Conservation (phyloP, 2,797 vertebrate genomes). For the Buphagus erythrorhynchus region DNA sequence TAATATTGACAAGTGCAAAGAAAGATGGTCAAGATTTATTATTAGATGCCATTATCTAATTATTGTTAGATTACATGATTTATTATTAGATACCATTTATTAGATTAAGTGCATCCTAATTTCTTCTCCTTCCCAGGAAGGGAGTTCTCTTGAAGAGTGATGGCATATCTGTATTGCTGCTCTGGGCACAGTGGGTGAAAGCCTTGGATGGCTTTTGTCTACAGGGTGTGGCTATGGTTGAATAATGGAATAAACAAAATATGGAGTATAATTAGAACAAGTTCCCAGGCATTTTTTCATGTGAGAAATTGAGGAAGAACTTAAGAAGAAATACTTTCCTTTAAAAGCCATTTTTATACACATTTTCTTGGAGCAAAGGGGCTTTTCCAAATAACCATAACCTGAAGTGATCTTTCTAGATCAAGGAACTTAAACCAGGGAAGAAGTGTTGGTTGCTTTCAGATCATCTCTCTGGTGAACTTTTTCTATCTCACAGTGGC, state of each 20-base stretch:
- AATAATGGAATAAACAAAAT: not conserved
- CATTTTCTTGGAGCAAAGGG: not conserved
- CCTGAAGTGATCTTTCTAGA: not conserved
- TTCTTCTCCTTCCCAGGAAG: not conserved
- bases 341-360: not conserved
- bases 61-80: not conserved
- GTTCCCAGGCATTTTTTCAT: not conserved
- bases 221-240: not conserved
- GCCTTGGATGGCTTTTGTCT: not conserved
- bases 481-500: not conserved
- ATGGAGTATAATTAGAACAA: not conserved
- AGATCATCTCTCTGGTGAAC: not conserved
- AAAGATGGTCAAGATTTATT: not conserved
- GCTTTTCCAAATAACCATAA: not conserved
- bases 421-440: not conserved
- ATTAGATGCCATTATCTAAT: not conserved
- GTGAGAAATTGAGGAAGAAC: not conserved
- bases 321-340: not conserved
- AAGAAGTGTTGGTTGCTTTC: not conserved
- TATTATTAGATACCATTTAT: not conserved
- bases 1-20: not conserved
- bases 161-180: not conserved
- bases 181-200: not conserved
- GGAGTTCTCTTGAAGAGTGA: not conserved
- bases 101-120: not conserved